These are phyloP conservation scores for Procambarus virginalis DNA, from an alignment of 1,140 invertebrate genomes.

Conservation along the genomic window DNA sequence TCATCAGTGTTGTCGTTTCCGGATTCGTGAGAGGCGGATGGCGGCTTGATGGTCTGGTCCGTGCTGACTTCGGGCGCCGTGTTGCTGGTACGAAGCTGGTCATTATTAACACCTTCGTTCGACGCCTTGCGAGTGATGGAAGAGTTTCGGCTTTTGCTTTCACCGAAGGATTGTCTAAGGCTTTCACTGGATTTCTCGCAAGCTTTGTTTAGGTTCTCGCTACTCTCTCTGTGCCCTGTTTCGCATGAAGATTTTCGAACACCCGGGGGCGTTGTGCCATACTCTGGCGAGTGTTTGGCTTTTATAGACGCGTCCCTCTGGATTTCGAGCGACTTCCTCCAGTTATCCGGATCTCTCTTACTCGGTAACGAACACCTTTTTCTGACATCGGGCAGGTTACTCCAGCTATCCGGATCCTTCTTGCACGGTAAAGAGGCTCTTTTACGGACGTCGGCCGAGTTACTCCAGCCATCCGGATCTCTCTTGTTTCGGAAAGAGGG, in stretches of 20 bases:
- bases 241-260: too few species aligned
- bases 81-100: not conserved
- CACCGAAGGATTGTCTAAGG: not conserved
- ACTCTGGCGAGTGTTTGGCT: not conserved
- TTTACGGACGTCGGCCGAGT: not conserved
- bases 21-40: not conserved
- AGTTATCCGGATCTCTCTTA: not conserved
- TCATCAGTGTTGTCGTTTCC: not conserved
- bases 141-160: not conserved
- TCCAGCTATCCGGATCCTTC: not conserved
- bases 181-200: not conserved
- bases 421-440: not conserved
- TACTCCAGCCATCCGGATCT: not conserved
- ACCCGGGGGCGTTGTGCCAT: too few species aligned
- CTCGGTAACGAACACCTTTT: not conserved
- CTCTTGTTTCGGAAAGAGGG: not conserved
- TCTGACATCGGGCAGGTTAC: not conserved
- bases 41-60: not conserved
- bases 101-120: not conserved
- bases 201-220: not conserved
- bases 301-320: not conserved
- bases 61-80: not conserved
- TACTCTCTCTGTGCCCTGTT: not conserved
- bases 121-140: not conserved
- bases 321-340: not conserved